Base-by-base conservation (phyloP, 2,888 invertebrate species). In the Achlya flavicornis region DNA sequence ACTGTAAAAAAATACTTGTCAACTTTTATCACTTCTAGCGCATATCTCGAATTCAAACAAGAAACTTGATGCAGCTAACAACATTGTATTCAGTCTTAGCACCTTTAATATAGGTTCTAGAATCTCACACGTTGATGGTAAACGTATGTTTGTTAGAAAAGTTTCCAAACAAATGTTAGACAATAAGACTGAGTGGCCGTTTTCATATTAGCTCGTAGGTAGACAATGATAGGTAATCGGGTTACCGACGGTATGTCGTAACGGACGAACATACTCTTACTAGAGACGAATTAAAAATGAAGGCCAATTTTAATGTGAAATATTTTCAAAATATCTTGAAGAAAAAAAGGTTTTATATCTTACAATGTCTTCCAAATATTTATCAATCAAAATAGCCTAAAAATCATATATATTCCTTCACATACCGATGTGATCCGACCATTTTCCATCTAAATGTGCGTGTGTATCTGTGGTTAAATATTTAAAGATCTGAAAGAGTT, bases 161-260 rank as follows among this genome's bases (percentile, higher is more conserved):
- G 84, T 87, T 88, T 84, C 78, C 78, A 83, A 88, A 89, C 88
- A 88, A 80, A 74, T 75, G 73, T 82, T 85, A 83, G 84, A 88
- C 88, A 88, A 88, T 87, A 83, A 77, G 79, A 66, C 78, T 76
- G 79, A 77, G 73, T 82, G 78, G 73, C 48, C 48, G 48, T 48
- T 48, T 53, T 53, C 53, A 53, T 53, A 53, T 53, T 53, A 53
- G 53, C 53, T 53, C 53, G 53, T 53, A 53, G 19, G 53, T 77
- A 73, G 73, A 78, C 81, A 82, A 80, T 77, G 75, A 72, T 75
- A 69, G 74, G 72, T 66, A 58, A 72, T 79, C 76, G 61, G 61
- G 69, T 78, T 74, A 73, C 78, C 41, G 70, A 70, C 43, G 71
- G 71, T 63, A 66, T 68, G 70, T 65, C 53, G n/a, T 16, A 19